A percentile compares a stretch with the other conserved stretches of the same genome.
phyloP scores from a whole-genome alignment of 2,113 vertebrate genomes.

The Lanius collurio region DNA sequence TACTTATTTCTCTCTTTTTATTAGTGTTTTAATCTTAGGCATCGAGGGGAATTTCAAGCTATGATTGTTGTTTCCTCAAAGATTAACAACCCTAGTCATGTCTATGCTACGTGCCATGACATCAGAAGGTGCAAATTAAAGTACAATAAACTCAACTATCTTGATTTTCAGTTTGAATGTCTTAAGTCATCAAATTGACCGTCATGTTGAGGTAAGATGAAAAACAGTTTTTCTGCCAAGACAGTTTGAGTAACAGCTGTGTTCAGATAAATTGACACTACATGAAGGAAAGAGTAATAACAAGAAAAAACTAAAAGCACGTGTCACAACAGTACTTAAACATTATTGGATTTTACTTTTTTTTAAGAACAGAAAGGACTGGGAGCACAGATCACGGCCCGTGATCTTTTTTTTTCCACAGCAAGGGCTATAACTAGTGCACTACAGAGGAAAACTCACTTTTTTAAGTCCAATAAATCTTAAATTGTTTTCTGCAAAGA shows the following conservation, averaged over 20 bases:
- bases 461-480: slow-evolving; percentile 39
- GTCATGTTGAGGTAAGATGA: not conserved
- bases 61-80: not conserved
- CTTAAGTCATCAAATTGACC: not conserved
- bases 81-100: not conserved
- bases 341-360: slow-evolving; percentile 22
- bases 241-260: not conserved
- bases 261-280: not conserved
- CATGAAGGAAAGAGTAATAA: slow-evolving; percentile 2
- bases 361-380: not conserved
- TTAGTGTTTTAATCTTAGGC: not conserved
- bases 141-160: not conserved
- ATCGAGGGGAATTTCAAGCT: not conserved
- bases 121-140: not conserved
- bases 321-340: slow-evolving; percentile 40
- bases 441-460: not conserved
- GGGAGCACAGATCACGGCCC: not conserved
- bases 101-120: not conserved
- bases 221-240: not conserved
- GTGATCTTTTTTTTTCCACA: not conserved
- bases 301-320: slow-evolving; percentile 12
- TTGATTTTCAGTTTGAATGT: not conserved
- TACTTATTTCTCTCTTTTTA: not conserved
- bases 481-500: slow-evolving; percentile 40
- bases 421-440: not conserved